These are phyloP conservation scores for Keiferia lycopersicella DNA, from an alignment of 2,888 invertebrate species.

Conservation along the genomic window DNA sequence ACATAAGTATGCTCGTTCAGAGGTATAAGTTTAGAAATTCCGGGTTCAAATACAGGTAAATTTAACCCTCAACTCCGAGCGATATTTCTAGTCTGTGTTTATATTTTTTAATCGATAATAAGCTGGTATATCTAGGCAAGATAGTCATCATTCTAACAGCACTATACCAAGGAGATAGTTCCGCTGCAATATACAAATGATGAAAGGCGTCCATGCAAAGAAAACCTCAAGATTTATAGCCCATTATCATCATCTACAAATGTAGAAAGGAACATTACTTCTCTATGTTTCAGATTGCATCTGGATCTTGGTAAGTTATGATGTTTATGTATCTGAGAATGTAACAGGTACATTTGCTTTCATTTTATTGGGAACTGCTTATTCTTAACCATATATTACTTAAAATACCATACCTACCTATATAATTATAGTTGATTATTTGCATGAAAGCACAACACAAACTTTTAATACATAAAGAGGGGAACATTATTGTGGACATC, in stretches of 20 bases:
- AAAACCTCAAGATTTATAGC: background rate
- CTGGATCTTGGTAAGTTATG: background rate
- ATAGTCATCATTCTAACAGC: background rate
- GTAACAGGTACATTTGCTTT: background rate
- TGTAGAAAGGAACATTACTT: background rate
- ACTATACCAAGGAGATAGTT: background rate
- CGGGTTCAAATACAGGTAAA: no score
- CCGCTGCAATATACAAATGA: background rate
- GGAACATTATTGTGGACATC: no score
- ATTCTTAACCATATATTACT: no score
- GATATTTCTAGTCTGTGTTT: no score
- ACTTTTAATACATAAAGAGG: no score
- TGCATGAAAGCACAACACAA: no score
- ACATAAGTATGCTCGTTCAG: no score
- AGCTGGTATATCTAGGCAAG: no score
- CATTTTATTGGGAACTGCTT: background rate
- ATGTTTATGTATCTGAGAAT: background rate
- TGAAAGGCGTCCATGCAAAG: background rate
- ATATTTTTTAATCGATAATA: no score
- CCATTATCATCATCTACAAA: background rate
- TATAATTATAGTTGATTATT: no score
- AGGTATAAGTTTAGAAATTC: no score
- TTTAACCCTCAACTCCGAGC: no score
- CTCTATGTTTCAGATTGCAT: background rate
- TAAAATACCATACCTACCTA: background rate